Evolutionary conservation across 2,888 invertebrate genomes (phyloP), one percentile per base, ranked within the genome.

Genomic region (Congeria kusceri): DNA sequence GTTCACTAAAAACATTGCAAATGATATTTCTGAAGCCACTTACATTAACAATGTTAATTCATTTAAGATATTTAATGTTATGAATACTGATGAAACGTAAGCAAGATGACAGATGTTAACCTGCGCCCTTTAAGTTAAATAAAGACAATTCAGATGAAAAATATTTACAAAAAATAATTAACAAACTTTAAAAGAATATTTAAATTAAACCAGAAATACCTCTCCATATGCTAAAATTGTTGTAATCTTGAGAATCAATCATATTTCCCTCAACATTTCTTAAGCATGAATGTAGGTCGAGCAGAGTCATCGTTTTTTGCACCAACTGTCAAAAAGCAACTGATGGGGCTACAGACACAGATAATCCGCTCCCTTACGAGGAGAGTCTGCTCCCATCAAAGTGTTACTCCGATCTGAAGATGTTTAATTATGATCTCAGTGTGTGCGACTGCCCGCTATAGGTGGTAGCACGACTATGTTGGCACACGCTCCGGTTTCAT

Each of bases 401-500:
- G 74, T 72, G 77, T 80, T 75, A 77, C 80, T 80, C 83, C 83
- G 59, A 84, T 80, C 80, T 86, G 85, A 87, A 79, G 78, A 68
- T 78, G 79, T 84, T 77, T 78, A 77, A 81, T 73, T 81, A 61
- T 76, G 71, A 76, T 78, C 80, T 83, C 80, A 81, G 77, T 72
- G 77, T 69, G 79, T 80, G 80, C 77, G 80, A 77, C 77, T 83
- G 77, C 80, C 82, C 86, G 76, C 86, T 79, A 85, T 87, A 86
- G 83, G 87, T 87, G 85, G 85, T 80, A 83, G 83, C 78, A 82
- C 83, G 80, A 77, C 73, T 76, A 69, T 84, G 86, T 86, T 87
- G 86, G 87, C 89, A 87, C 87, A 88, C 85, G 87, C 86, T 88
- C 86, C 84, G 83, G 86, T 87, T 86, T 87, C 90, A 88, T 88